A percentile compares a stretch with the other conserved stretches of the same genome.
These are phyloP conservation scores for Nansenia antarctica DNA, from an alignment of 2,113 vertebrate species.

Conservation along the genomic window DNA sequence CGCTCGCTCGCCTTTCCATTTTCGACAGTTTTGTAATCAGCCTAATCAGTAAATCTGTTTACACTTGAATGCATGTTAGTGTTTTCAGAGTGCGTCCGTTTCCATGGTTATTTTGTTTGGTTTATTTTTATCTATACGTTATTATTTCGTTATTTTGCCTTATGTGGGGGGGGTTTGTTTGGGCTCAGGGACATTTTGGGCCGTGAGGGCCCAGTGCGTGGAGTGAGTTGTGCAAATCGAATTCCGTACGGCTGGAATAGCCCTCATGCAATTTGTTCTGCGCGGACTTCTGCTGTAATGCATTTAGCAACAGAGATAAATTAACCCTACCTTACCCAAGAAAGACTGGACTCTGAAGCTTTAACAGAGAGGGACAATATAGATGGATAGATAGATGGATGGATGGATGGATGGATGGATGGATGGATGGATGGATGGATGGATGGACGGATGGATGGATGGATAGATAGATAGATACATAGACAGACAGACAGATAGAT, in stretches of 20 bases:
- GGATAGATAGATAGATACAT: too few species aligned
- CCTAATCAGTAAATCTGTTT: slow-evolving; percentile 25
- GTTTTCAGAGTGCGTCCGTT: slow-evolving; percentile 17
- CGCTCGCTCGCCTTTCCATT: slow-evolving; percentile 37
- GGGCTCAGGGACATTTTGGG: slow-evolving; percentile 30
- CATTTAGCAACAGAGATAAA: background rate
- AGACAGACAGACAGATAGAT: too few species aligned
- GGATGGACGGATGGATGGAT: too few species aligned
- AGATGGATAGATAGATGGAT: too few species aligned
- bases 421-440: too few species aligned
- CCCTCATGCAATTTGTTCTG: background rate
- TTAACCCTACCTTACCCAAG: background rate
- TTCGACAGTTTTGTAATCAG: too few species aligned
- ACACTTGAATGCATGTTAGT: slow-evolving; percentile 25
- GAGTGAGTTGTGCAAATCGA: background rate
- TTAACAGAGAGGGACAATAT: too few species aligned
- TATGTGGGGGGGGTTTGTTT: slow-evolving; percentile 48
- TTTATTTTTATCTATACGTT: slow-evolving; percentile 45
- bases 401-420: too few species aligned
- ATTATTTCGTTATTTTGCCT: slow-evolving; percentile 60
- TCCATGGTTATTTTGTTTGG: slow-evolving; percentile 30
- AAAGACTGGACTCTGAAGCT: too few species aligned
- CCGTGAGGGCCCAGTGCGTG: slow-evolving; percentile 12
- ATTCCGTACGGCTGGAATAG: background rate
- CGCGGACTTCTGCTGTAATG: background rate